Evolutionary conservation across 53 echinoderm and acorn worm genomes (phyloP), one percentile per base, ranked within the genome.

Genomic region (Luidia sarsii): DNA sequence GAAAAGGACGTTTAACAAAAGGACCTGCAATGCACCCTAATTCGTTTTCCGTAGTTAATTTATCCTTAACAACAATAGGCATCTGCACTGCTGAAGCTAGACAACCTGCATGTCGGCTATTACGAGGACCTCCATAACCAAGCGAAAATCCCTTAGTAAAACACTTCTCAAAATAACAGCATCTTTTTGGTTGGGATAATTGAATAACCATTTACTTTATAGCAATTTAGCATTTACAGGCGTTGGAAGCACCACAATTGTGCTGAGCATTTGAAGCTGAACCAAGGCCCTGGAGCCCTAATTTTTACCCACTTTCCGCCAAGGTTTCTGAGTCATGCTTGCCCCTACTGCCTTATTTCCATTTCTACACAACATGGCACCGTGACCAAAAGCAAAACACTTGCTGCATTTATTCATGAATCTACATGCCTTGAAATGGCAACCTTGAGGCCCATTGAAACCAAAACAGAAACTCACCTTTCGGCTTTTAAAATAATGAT

Each of bases 21-120:
- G 79, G 79, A 7, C 79, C 79, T 27, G 61, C 45, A 65, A 85
- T 54, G 3, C 75, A 25, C 31, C 85, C 86, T n/a, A 85, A 39
- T 25, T 65, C 3, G 2, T 60, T 79, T 61, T 71, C 79, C 9
- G 60, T 57, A 19, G 23, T 3, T 19, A 77, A 39, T 60, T 77
- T 59, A 19, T 57, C 38, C 61, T 41, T 59, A 22, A 77, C 77
- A 15, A 73, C 18, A 39, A 59, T 60, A 15, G 30, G 31, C 39
- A 7, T 57, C 18, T 45, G 57, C 7, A 16, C 37, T 3, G 63
- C 70, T 35, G 71, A 71, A 4, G 24, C 27, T 35, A 83, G 33
- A 39, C 63, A 61, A 28, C 39, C 7, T n/a, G 83, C 24, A 41
- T 59, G 48, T 23, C 25, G 53, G 19, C 48, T 20, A 31, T 30